These are phyloP conservation scores for Xenentodon cancila DNA, from an alignment of 2,797 vertebrate species.

Conservation along the genomic window DNA sequence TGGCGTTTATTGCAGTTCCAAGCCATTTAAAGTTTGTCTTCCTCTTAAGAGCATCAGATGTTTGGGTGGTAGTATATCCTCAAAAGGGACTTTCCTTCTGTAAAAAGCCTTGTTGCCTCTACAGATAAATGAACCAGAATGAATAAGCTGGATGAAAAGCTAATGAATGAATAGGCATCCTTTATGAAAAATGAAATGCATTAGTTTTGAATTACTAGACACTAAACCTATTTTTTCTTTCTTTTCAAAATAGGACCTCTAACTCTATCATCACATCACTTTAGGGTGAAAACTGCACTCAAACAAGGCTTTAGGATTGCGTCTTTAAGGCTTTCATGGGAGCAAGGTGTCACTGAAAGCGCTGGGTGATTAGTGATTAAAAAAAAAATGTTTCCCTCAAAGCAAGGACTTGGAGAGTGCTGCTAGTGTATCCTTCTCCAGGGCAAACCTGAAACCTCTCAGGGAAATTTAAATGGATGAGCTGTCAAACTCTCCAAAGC, in stretches of 20 bases:
- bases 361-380: no score
- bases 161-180: slow-evolving; percentile 41
- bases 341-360: slow-evolving; percentile 49
- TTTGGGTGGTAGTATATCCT: slow-evolving; percentile 10
- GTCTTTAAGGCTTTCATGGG: slow-evolving; percentile 54
- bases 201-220: slow-evolving; percentile 56
- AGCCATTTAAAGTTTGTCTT: slow-evolving; percentile 10
- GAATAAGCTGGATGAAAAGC: slow-evolving; percentile 39
- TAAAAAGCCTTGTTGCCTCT: slow-evolving; percentile 17
- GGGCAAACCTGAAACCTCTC: slow-evolving; percentile 35
- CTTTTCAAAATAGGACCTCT: slow-evolving; percentile 61
- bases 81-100: slow-evolving; percentile 20
- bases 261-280: slow-evolving; percentile 43
- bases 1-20: no score
- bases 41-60: slow-evolving; percentile 22
- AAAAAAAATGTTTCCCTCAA: background rate
- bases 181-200: slow-evolving; percentile 50
- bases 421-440: slow-evolving; percentile 41
- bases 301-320: slow-evolving; percentile 42
- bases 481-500: slow-evolving; percentile 47
- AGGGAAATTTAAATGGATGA: slow-evolving; percentile 49
- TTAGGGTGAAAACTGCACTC: slow-evolving; percentile 21
- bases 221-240: slow-evolving; percentile 54
- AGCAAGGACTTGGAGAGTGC: slow-evolving; percentile 22
- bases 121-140: slow-evolving; percentile 38